Evolutionary conservation across 2,113 vertebrate species (phyloP), one percentile per base, ranked within the genome.

Genomic region (Peromyscus polionotus): DNA sequence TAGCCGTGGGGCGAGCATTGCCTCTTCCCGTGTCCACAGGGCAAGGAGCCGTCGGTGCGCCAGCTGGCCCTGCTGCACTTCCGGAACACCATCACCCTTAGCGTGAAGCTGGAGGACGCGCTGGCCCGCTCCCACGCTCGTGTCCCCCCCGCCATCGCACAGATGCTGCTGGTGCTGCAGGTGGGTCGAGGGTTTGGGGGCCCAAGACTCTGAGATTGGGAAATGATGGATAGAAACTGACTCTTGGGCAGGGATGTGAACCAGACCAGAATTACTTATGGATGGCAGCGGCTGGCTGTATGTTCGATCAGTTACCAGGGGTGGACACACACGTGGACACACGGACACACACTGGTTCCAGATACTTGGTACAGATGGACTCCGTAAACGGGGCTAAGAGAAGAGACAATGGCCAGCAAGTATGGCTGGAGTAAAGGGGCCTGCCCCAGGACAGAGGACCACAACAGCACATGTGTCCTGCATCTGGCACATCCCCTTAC

Each of bases 81-180:
- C 94, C 99, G 99, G 94, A 99, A 99, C 96, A 99, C 99, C 96
- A 99, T 99, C 98, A 98, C 99, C 63, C 99, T 99, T 76, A 99
- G 99, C 92, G 99, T 99, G 96, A 99, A 99, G 97, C 98, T 99
- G 96, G 99, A 99, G 65, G 99, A 99, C 39, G 99, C 99, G 2
- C 97, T 99, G 93, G 99, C 99, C 77, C 99, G 99, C 12, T 98
- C 99, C 48, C 99, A 99, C 5, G 99, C 99, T 63, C 98, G 99
- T 36, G 99, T 99, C 68, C 99, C 99, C 16, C 99, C 99, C 2
- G 99, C 99, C 87, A 99, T 99, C 70, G 99, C 99, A 87, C 99
- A 99, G 98, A 99, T 99, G 99, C 99, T 99, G 97, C 98, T 99
- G 90, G 99, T 99, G 95, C 98, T 99, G 26, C 99, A 99, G 99